Conservation (phyloP, 1,140 invertebrate genomes). For the Micrasema minimum region DNA sequence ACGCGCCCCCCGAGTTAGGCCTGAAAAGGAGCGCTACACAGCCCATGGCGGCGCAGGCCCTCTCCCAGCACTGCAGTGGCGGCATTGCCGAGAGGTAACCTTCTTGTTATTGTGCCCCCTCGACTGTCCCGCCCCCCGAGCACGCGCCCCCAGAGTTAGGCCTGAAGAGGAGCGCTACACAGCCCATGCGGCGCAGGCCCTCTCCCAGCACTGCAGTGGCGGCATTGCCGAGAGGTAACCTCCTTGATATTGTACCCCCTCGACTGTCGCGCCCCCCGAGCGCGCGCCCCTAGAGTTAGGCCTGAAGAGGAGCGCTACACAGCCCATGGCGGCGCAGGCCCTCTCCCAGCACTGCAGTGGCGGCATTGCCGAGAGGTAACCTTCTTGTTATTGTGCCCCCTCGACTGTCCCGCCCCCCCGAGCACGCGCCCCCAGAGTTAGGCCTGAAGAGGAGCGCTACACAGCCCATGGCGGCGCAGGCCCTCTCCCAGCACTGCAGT, state of each 20-base stretch:
- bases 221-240: conserved; percentile 75
- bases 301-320: conserved; percentile 59
- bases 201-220: conserved; percentile 67
- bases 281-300: too few relatives aligned
- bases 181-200: conserved; percentile 63
- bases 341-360: conserved; percentile 69
- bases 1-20: conserved; percentile 1
- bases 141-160: too few relatives aligned
- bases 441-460: conserved; percentile 59
- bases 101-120: too few relatives aligned
- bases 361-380: conserved; percentile 74
- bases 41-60: conserved; percentile 61
- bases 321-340: conserved; percentile 60
- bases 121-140: too few relatives aligned
- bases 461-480: conserved; percentile 60
- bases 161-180: conserved; percentile 59
- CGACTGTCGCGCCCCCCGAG: too few relatives aligned
- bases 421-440: too few relatives aligned
- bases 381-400: too few relatives aligned
- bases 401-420: background rate
- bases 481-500: conserved; percentile 68
- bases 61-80: conserved; percentile 68
- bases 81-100: conserved; percentile 75
- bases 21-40: conserved; percentile 60
- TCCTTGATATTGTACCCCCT: too few relatives aligned